Conservation (phyloP, 2,113 vertebrate species). For the Odobenus rosmarus region DNA sequence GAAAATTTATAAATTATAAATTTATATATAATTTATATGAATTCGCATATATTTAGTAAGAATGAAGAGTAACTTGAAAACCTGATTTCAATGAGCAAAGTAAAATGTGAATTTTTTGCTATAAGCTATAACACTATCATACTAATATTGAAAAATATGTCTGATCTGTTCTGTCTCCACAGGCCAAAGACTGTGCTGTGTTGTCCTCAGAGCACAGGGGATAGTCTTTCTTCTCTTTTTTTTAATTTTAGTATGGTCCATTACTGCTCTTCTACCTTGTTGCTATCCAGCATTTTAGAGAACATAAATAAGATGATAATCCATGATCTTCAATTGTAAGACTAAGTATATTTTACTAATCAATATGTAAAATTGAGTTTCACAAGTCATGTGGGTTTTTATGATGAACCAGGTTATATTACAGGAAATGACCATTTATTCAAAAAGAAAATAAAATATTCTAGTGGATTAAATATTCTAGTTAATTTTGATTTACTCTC, state of each 20-base stretch:
- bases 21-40: background rate
- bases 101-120: background rate
- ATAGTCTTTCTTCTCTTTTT: background rate
- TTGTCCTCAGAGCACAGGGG: background rate
- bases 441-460: background rate
- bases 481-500: background rate
- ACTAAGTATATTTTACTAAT: constrained; percentile 5
- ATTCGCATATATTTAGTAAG: background rate
- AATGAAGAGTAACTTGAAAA: background rate
- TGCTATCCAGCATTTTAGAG: background rate
- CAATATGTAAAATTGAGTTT: background rate
- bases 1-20: background rate
- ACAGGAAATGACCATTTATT: background rate
- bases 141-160: background rate
- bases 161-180: background rate
- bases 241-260: background rate
- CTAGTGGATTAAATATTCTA: background rate
- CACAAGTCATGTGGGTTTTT: background rate
- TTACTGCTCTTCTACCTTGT: background rate
- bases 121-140: background rate
- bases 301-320: background rate
- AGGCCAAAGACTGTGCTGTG: accelerated
- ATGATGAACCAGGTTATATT: background rate
- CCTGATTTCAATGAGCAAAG: background rate
- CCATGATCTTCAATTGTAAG: background rate